Evolutionary conservation across 2,888 invertebrate genomes (phyloP), one percentile per base, ranked within the genome.

Genomic region (Andrena haemorrhoa): DNA sequence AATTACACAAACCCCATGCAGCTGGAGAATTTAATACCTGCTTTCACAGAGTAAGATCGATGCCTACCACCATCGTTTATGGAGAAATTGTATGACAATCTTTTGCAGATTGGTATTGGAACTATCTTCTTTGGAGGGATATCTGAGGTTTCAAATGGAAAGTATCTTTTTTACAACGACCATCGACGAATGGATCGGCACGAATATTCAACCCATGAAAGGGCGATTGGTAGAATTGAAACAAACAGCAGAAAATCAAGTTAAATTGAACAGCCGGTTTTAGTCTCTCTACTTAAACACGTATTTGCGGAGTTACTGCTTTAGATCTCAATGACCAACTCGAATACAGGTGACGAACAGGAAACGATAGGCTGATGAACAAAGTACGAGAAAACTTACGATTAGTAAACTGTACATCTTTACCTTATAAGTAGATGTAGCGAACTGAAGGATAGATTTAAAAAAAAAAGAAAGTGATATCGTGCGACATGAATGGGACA

Each of bases 1-100:
- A 95, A 95, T 82, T 96, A 95, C 89, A 96, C 96, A 0, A 96
- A 95, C 88, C 96, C 96, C 4, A 95, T 95, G 95, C 96, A 96
- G 87, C 94, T 96, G 4, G 95, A 96, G 79, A 95, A 95, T 51
- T 94, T 97, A 12, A 92, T 95, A 8, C 94, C 94, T n/a, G 94
- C 94, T 2, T 95, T 96, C 6, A 94, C 94, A 63, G 94, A 95
- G 96, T 96, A 91, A 95, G 95, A 95, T 81, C 53, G 69, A 70
- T 74, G 0, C 66, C 6, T 63, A 20, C 33, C n/a, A 47, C n/a
- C 12, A 6, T 26, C 0, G 23, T 35, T 7, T 16, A 2, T 1
- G 33, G 10, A 6, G 60, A 33, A 47, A 51, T 64, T 16, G 1
- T 6, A 29, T 31, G 63, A 64, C 8, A 8, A 35, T 26, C 16